Evolutionary conservation across 2,113 vertebrate genomes (phyloP).

Genomic region (Scartelaos histophorus): DNA sequence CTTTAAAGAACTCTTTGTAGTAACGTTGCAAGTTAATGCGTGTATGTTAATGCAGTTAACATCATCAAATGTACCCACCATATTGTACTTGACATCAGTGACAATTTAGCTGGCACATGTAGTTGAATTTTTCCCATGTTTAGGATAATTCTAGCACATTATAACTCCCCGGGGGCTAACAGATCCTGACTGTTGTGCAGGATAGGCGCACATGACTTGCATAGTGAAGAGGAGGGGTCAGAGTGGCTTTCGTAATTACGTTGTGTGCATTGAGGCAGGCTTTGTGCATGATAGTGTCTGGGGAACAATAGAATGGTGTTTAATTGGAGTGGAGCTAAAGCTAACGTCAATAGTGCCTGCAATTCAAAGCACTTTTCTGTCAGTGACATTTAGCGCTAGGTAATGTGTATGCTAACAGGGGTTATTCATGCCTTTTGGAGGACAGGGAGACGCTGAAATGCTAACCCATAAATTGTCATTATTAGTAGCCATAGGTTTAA

Average conservation of each 20-base stretch:
- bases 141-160: background rate
- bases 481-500: background rate
- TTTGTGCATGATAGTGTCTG: constrained; percentile 7
- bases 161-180: background rate
- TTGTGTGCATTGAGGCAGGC: constrained; percentile 16
- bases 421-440: constrained; percentile 2
- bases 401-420: background rate
- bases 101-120: constrained; percentile 14
- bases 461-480: background rate
- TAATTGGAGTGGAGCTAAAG: constrained; percentile 66
- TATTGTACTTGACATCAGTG: constrained; percentile 1
- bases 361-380: constrained; percentile 24
- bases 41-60: too few relatives aligned
- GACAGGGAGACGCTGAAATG: background rate
- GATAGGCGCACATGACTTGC: background rate
- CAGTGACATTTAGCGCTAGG: constrained; percentile 23
- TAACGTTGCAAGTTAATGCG: too few relatives aligned
- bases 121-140: constrained; percentile 5
- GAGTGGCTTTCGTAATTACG: constrained; percentile 41
- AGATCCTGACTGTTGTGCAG: background rate
- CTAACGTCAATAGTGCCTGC: constrained; percentile 32
- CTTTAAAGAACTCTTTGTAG: too few relatives aligned
- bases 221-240: constrained; percentile 13
- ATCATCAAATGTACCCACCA: constrained; percentile 8
- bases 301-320: constrained; percentile 47